phyloP scores from a whole-genome alignment of 2,797 vertebrate genomes.

The Acanthurus lineatus region DNA sequence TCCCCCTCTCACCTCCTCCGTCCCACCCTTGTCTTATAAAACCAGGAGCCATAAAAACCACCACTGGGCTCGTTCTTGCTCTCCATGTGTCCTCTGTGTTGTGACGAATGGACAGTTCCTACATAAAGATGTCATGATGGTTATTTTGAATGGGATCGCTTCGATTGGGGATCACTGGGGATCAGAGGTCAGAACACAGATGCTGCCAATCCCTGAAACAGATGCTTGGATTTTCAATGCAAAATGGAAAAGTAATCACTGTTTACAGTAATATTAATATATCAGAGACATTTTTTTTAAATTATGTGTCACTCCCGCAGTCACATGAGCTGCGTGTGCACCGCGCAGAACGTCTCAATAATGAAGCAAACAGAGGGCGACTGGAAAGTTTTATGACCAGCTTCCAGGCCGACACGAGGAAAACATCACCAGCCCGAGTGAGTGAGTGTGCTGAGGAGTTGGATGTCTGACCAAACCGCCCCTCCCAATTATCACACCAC shows the following conservation, averaged over 20 bases:
- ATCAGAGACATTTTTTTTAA: not conserved
- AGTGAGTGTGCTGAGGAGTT: conserved; percentile 47
- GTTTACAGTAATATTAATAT: not conserved
- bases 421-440: conserved; percentile 50
- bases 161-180: conserved; percentile 29
- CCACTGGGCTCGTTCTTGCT: conserved; percentile 51
- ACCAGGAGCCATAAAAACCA: conserved; percentile 69
- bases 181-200: conserved; percentile 48
- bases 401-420: conserved; percentile 46
- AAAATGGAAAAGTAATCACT: not conserved
- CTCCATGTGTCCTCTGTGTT: conserved; percentile 50
- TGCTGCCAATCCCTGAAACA: conserved; percentile 9
- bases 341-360: conserved; percentile 29
- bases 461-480: conserved; percentile 49
- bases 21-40: conserved; percentile 66
- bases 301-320: not conserved
- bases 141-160: conserved; percentile 36
- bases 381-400: conserved; percentile 52
- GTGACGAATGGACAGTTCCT: conserved; percentile 43
- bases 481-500: conserved; percentile 47
- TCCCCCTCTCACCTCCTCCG: conserved; percentile 57
- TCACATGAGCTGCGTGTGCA: conserved; percentile 30
- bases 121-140: conserved; percentile 43
- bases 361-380: conserved; percentile 43
- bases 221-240: conserved; percentile 3